These are phyloP conservation scores for Oncorhynchus nerka DNA, from an alignment of 2,113 vertebrate species.

Conservation along the genomic window DNA sequence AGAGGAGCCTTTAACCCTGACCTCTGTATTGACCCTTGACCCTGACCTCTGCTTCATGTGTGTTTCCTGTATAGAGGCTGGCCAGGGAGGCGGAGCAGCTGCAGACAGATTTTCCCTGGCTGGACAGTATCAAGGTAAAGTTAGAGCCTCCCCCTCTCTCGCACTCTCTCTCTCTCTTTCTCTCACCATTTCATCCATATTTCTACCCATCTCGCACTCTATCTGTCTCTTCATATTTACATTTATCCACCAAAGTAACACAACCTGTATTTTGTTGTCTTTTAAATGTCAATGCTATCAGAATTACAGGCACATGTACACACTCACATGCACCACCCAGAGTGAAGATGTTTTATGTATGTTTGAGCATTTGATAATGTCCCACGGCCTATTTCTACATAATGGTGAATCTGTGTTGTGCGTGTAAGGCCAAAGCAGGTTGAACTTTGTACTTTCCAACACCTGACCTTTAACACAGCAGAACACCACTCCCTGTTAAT, in stretches of 20 bases:
- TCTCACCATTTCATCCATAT: neutral
- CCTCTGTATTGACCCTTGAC: constrained; percentile 43
- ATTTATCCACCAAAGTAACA: neutral
- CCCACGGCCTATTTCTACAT: neutral
- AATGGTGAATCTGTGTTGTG: constrained; percentile 1
- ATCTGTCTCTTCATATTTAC: constrained; percentile 2
- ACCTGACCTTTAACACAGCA: constrained; percentile 58
- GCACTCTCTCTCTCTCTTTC: neutral
- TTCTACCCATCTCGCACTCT: neutral
- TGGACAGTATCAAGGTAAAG: constrained; percentile 94
- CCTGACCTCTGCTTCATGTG: constrained; percentile 44
- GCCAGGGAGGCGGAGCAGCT: constrained; percentile 89
- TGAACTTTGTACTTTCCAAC: constrained; percentile 41
- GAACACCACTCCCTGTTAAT: constrained; percentile 23
- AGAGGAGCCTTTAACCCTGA: constrained; percentile 35
- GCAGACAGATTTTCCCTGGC: constrained; percentile 91
- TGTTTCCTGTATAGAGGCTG: constrained; percentile 79
- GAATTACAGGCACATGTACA: constrained; percentile 50
- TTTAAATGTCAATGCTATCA: constrained; percentile 62
- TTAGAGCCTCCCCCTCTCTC: constrained; percentile 35
- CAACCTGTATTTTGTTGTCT: neutral
- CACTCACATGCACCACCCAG: neutral
- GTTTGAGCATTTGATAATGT: neutral
- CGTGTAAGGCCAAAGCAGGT: constrained; percentile 31
- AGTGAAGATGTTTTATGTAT: neutral